Evolutionary conservation across 2,113 vertebrate genomes (phyloP).

Genomic region (Sorex fumeus): DNA sequence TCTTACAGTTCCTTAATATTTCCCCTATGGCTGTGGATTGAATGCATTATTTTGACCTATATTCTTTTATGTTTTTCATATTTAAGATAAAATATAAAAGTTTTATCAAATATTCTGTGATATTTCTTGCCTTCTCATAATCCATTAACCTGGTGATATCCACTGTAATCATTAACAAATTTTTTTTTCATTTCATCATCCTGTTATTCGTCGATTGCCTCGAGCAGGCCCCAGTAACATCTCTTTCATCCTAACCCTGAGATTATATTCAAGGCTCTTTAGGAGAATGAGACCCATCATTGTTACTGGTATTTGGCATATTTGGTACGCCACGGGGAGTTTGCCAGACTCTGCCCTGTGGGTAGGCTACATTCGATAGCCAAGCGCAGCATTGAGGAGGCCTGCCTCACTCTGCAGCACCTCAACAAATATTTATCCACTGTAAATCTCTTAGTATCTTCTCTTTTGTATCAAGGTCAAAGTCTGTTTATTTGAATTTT

Average conservation of each 20-base stretch:
- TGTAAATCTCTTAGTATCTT: not conserved
- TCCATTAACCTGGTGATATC: not conserved
- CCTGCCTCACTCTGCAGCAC: no score
- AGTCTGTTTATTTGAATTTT: not conserved
- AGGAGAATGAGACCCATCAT: no score
- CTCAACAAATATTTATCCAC: not conserved
- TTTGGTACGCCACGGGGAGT: no score
- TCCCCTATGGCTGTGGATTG: not conserved
- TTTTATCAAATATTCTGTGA: not conserved
- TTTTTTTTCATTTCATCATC: no score
- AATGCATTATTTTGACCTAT: not conserved
- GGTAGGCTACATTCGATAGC: no score
- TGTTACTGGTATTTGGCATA: no score
- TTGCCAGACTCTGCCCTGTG: no score
- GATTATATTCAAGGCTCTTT: no score
- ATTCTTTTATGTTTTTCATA: not conserved
- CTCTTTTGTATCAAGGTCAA: constrained; percentile 12
- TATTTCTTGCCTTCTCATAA: not conserved
- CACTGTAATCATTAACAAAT: constrained; percentile 7
- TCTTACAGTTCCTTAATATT: not conserved
- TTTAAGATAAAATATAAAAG: not conserved
- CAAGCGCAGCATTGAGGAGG: no score
- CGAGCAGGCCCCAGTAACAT: no score
- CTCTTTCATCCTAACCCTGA: no score
- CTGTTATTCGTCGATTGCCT: no score